Evolutionary conservation across 2,888 invertebrate genomes (phyloP).

Genomic region (Mesorhabditis belari): DNA sequence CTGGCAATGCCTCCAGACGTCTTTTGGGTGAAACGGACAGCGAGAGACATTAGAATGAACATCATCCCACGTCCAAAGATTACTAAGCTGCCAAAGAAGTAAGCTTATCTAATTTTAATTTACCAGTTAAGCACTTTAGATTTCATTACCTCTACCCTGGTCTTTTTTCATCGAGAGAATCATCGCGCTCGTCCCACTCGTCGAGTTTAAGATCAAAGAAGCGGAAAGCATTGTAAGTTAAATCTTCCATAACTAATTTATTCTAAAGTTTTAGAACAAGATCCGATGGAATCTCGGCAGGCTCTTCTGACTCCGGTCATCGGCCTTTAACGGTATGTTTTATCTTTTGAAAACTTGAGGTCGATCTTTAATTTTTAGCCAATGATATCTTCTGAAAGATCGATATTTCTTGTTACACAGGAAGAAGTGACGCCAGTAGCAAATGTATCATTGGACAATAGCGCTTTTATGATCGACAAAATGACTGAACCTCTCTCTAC

Average conservation of each 20-base stretch:
- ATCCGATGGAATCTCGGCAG: neutral
- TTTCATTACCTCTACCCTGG: neutral
- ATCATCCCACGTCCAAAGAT: constrained; percentile 36
- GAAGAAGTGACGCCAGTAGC: too few species aligned
- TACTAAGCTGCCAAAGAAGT: constrained; percentile 23
- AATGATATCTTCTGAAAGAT: too few species aligned
- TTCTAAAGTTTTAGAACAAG: neutral
- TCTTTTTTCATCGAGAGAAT: neutral
- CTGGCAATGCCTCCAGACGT: constrained; percentile 42
- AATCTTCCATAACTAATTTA: too few species aligned
- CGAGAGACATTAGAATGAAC: constrained; percentile 21
- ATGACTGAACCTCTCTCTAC: too few species aligned
- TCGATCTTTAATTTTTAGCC: too few species aligned
- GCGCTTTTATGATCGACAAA: too few species aligned
- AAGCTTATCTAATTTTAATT: constrained; percentile 6
- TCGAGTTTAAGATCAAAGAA: too few species aligned
- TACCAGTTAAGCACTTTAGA: neutral
- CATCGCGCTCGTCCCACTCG: neutral
- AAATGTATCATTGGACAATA: too few species aligned
- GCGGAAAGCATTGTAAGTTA: too few species aligned
- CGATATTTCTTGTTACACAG: too few species aligned
- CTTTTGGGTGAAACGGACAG: constrained; percentile 33
- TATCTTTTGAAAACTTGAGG: too few species aligned
- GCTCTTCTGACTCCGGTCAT: neutral
- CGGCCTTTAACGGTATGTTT: too few species aligned